A percentile compares a stretch with the other conserved stretches of the same genome.
Conservation (phyloP, 2,113 vertebrate genomes). For the Lethenteron reissneri region DNA sequence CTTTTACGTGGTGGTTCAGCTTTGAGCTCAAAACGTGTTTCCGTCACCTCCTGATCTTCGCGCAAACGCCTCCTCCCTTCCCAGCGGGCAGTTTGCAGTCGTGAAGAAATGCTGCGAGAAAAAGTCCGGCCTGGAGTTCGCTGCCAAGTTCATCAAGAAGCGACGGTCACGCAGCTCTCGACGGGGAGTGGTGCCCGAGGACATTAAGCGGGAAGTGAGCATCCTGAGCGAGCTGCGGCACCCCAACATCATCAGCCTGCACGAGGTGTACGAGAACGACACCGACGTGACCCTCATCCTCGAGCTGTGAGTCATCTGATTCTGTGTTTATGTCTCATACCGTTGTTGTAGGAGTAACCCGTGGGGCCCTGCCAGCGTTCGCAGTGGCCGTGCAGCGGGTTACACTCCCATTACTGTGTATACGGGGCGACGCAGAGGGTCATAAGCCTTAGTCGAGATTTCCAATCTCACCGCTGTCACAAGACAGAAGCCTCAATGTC, state of each 20-base stretch:
- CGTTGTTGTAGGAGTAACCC: no score
- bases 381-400: no score
- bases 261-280: slow-evolving; percentile 87
- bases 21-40: no score
- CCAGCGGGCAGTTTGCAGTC: slow-evolving; percentile 74
- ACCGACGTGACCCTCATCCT: slow-evolving; percentile 82
- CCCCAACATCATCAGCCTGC: slow-evolving; percentile 70
- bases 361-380: no score
- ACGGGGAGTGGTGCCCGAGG: slow-evolving; percentile 61
- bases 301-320: slow-evolving; percentile 59
- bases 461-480: no score
- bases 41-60: not conserved
- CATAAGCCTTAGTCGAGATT: no score
- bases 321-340: no score
- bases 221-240: slow-evolving; percentile 83
- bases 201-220: slow-evolving; percentile 80
- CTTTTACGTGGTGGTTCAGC: no score
- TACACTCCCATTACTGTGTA: no score
- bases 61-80: not conserved
- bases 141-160: slow-evolving; percentile 91
- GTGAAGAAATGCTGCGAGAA: slow-evolving; percentile 74
- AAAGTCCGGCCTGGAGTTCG: slow-evolving; percentile 42
- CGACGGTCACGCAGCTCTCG: slow-evolving; percentile 71
- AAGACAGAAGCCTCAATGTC: no score
- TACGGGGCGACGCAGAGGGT: no score